These are phyloP conservation scores for Reinhardtius hippoglossoides DNA, from an alignment of 2,113 vertebrate genomes.

Conservation along the genomic window DNA sequence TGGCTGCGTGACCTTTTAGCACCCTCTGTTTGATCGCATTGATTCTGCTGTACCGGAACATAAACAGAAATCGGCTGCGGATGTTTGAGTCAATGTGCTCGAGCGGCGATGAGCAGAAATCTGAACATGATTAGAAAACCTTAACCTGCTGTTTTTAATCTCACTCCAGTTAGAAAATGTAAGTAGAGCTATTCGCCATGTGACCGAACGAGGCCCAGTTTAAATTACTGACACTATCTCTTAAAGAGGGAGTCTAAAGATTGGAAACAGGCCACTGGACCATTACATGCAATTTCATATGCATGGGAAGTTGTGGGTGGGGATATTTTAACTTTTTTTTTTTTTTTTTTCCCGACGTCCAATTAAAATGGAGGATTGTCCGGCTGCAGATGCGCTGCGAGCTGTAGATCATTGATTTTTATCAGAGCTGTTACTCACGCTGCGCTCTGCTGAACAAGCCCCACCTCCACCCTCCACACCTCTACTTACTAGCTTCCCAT, in stretches of 20 bases:
- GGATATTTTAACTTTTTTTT: background rate
- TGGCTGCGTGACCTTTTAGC: constrained; percentile 45
- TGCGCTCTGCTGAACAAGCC: constrained; percentile 63
- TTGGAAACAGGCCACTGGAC: constrained; percentile 11
- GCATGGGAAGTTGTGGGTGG: background rate
- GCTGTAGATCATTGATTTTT: constrained; percentile 70
- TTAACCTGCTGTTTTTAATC: background rate
- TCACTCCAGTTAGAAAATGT: constrained; percentile 15
- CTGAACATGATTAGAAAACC: background rate
- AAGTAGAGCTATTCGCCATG: background rate
- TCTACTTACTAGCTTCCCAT: too few species aligned
- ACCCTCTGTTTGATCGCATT: constrained; percentile 14
- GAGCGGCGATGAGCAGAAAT: background rate
- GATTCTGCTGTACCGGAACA: constrained; percentile 16
- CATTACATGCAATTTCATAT: constrained; percentile 5
- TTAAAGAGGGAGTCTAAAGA: background rate
- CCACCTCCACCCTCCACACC: constrained; percentile 7
- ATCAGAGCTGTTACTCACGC: constrained; percentile 52
- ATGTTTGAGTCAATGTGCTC: background rate
- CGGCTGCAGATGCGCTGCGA: constrained; percentile 48
- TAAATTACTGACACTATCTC: background rate
- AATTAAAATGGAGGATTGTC: constrained; percentile 33
- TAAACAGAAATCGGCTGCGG: background rate
- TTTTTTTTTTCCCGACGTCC: constrained; percentile 1
- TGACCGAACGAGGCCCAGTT: background rate